Conservation (phyloP, 1,140 invertebrate species). For the Halictus rubicundus region DNA sequence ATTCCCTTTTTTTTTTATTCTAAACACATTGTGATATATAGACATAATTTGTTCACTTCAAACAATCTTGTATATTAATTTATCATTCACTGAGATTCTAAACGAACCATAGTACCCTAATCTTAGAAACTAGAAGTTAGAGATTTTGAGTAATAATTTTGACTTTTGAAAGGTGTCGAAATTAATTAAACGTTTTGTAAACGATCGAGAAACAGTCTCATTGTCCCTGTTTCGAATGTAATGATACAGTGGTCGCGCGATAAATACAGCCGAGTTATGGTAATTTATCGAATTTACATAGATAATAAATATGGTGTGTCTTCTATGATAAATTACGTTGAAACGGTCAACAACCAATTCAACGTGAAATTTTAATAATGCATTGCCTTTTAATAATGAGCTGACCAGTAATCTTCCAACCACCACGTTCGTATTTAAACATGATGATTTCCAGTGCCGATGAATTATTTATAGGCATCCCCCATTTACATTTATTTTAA, state of each 20-base stretch:
- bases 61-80: no score
- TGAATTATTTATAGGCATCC: background rate
- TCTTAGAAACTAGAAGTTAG: no score
- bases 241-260: background rate
- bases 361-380: conserved; percentile 9
- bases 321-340: background rate
- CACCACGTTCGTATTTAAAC: background rate
- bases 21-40: no score
- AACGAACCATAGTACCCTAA: no score
- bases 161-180: no score
- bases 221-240: background rate
- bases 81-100: no score
- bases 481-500: background rate
- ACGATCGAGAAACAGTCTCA: no score
- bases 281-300: background rate
- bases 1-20: no score
- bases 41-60: no score
- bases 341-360: background rate
- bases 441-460: background rate
- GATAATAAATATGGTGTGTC: background rate
- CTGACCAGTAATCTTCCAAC: background rate
- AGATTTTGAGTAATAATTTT: no score
- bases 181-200: no score
- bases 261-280: background rate
- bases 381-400: conserved; percentile 5